Percentiles rank a stretch among this genome's conserved stretches.
Evolutionary conservation across 2,113 vertebrate species (phyloP).

Genomic region (Eudyptes chrysolophus): DNA sequence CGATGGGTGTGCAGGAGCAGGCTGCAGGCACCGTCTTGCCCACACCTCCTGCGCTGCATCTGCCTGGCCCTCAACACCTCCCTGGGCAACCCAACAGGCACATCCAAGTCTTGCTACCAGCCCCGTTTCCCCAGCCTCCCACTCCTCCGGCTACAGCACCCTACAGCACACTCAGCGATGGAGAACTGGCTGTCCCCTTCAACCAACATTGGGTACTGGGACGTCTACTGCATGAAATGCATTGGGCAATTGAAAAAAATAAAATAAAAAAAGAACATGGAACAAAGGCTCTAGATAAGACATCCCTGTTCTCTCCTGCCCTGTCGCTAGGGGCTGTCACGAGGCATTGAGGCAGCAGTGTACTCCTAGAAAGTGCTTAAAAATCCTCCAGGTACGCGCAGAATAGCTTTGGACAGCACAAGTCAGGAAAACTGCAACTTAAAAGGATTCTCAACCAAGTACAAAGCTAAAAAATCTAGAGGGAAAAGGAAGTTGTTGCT

Average conservation of each 20-base stretch:
- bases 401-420: not conserved
- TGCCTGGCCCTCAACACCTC: not conserved
- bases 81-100: not conserved
- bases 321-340: not conserved
- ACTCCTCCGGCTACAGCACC: not conserved
- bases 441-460: not conserved
- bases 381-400: not conserved
- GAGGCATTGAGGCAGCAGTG: not conserved
- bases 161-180: not conserved
- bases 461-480: not conserved
- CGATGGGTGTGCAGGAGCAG: fast-evolving
- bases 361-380: not conserved
- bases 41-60: not conserved
- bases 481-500: not conserved
- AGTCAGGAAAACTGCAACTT: not conserved
- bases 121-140: not conserved
- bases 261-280: not conserved
- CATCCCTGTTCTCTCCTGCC: not conserved
- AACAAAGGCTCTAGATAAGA: not conserved
- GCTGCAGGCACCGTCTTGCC: not conserved
- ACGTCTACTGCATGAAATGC: not conserved
- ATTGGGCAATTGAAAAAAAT: not conserved
- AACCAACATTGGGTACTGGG: not conserved
- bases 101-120: fast-evolving
- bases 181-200: not conserved